Evolutionary conservation across 2,113 vertebrate species (phyloP), one percentile per base, ranked within the genome.

Genomic region (Tachuris rubrigastra): DNA sequence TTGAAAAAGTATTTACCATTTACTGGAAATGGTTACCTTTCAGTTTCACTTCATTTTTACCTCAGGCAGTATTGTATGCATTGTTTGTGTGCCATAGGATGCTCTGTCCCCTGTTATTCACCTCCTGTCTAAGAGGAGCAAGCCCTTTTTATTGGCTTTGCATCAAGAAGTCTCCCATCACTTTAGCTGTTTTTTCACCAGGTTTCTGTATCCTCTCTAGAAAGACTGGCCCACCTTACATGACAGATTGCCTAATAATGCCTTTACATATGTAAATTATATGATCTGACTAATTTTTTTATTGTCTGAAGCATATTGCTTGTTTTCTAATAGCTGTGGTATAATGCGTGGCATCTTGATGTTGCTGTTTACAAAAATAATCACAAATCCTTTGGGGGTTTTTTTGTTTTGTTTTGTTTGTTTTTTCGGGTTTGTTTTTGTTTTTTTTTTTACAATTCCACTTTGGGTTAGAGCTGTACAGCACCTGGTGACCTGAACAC

Each of bases 11-110:
- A 49, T 84, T 94, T 90, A 33, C 22, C 59, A 63, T 77, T 95
- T 88, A 90, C 79, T 94, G 52, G 75, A 90, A 93, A 84, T 65
- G 6, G 8, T 37, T 81, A 14, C 59, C 72, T 94, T 92, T 84
- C 82, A 67, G 72, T 94, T 96, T 94, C 87, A 67, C 20, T 94
- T 93, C 15, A 39, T 56, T 85, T 91, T 90, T 74, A 30, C 33
- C 44, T 80, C 55, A 55, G 28, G 5, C 8, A 10, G 24, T 55
- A 24, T 19, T 73, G 24, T 6, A 30, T 19, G 28, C 33, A 23
- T 8, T 39, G 12, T 49, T 66, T 41, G 8, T 55, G 39, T 67
- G 59, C 50, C 58, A 69, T 12, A 42, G 50, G 75, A 60, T 46
- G 21, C 5, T 76, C 18, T 68, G 31, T 15, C 18, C 17, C 31